Conservation (phyloP, 2,797 vertebrate genomes). For the Dryobates pubescens region DNA sequence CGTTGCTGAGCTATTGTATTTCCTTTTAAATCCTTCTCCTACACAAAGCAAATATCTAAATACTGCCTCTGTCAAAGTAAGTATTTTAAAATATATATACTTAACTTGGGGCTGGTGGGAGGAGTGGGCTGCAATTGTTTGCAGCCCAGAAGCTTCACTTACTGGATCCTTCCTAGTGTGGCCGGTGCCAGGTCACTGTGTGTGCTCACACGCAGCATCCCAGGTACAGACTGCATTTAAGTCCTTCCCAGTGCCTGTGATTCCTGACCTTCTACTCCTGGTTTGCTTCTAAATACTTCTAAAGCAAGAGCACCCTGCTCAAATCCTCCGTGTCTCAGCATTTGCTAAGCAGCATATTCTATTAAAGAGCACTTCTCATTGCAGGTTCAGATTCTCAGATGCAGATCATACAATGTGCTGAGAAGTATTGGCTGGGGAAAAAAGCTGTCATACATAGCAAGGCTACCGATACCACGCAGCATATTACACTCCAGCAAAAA, state of each 20-base stretch:
- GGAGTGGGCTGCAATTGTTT: neutral
- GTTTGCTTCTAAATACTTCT: neutral
- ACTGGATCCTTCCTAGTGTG: neutral
- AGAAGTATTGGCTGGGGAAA: conserved; percentile 28
- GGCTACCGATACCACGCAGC: conserved; percentile 33
- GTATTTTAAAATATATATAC: neutral
- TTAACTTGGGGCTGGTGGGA: neutral
- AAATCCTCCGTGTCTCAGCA: neutral
- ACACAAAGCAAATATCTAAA: neutral
- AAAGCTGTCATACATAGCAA: conserved; percentile 21
- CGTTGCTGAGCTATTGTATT: neutral
- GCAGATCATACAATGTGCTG: conserved; percentile 14
- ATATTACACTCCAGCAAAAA: conserved; percentile 15
- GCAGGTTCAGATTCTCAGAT: conserved; percentile 44
- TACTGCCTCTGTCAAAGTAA: neutral
- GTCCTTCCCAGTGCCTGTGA: neutral
- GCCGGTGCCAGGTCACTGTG: neutral
- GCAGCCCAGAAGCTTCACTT: neutral
- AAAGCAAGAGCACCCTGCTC: neutral
- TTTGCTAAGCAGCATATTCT: conserved; percentile 4
- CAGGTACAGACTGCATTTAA: neutral
- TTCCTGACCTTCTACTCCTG: neutral
- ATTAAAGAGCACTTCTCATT: conserved; percentile 20
- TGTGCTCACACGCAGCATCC: neutral
- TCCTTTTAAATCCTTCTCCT: neutral